Conservation (phyloP, 2,888 invertebrate genomes). For the Zaprionus bogoriensis region DNA sequence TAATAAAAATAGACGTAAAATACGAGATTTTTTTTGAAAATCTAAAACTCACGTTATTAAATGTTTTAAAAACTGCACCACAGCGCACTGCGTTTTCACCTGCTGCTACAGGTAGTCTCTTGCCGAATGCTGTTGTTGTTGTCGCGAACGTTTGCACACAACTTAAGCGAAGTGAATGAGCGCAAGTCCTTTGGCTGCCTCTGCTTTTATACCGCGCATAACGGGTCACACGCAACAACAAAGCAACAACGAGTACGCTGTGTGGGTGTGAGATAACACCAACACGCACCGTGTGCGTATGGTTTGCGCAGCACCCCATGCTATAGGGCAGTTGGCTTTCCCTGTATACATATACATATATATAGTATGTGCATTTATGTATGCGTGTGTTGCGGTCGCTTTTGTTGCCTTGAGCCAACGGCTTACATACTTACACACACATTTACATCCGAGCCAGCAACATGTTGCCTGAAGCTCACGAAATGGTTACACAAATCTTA, state of each 20-base stretch:
- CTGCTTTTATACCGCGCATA: slow-evolving; percentile 66
- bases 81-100: slow-evolving; percentile 33
- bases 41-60: slow-evolving; percentile 33
- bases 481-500: slow-evolving; percentile 12
- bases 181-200: slow-evolving; percentile 59
- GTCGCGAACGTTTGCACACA: slow-evolving; percentile 54
- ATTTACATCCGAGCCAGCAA: slow-evolving; percentile 12
- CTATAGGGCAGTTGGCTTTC: slow-evolving; percentile 21
- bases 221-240: slow-evolving; percentile 35
- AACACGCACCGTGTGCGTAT: slow-evolving; percentile 27
- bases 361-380: background rate
- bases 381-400: slow-evolving; percentile 24
- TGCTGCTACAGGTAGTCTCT: slow-evolving; percentile 49
- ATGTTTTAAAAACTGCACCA: slow-evolving; percentile 24
- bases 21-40: too few relatives aligned
- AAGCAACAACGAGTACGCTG: slow-evolving; percentile 15
- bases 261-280: slow-evolving; percentile 46
- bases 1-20: background rate
- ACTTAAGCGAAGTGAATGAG: slow-evolving; percentile 70
- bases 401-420: slow-evolving; percentile 22
- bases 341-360: background rate
- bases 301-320: slow-evolving; percentile 15
- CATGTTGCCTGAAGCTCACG: slow-evolving; percentile 34
- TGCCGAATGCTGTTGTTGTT: slow-evolving; percentile 18
- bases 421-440: slow-evolving; percentile 10